phyloP scores from a whole-genome alignment of 23 tunicate genomes.

The Styela plicata region DNA sequence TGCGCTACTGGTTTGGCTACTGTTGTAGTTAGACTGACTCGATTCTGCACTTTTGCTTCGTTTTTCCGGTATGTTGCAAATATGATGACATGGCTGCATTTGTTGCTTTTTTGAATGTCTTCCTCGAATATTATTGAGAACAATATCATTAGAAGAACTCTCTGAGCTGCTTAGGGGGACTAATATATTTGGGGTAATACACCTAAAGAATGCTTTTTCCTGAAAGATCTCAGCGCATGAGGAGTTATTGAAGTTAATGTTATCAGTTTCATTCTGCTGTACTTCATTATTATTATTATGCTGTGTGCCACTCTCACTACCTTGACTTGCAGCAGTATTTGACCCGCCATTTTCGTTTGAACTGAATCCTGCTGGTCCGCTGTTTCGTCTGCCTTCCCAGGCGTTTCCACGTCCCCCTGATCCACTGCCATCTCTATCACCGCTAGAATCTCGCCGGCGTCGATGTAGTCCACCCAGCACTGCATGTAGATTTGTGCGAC shows the following conservation, averaged over 20 bases:
- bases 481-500: slow-evolving; percentile 47
- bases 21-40: slow-evolving; percentile 23
- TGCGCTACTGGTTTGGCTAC: slow-evolving; percentile 75
- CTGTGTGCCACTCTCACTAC: neutral
- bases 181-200: neutral
- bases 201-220: neutral
- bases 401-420: slow-evolving; percentile 5
- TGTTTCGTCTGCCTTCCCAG: neutral
- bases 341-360: neutral
- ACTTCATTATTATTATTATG: neutral
- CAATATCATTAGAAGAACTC: neutral
- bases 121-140: neutral
- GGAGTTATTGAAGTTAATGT: slow-evolving; percentile 21
- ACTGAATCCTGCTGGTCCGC: neutral
- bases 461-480: slow-evolving; percentile 25
- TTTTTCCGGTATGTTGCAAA: slow-evolving; percentile 4
- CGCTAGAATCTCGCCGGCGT: slow-evolving; percentile 54
- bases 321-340: neutral
- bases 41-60: slow-evolving; percentile 75
- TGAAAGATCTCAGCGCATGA: neutral
- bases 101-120: neutral
- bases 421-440: slow-evolving; percentile 45
- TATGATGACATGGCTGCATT: neutral
- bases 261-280: neutral
- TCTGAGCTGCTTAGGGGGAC: neutral